Conservation (phyloP, 37 sponge, comb jelly and placozoan species). For the Ephydatia muelleri region DNA sequence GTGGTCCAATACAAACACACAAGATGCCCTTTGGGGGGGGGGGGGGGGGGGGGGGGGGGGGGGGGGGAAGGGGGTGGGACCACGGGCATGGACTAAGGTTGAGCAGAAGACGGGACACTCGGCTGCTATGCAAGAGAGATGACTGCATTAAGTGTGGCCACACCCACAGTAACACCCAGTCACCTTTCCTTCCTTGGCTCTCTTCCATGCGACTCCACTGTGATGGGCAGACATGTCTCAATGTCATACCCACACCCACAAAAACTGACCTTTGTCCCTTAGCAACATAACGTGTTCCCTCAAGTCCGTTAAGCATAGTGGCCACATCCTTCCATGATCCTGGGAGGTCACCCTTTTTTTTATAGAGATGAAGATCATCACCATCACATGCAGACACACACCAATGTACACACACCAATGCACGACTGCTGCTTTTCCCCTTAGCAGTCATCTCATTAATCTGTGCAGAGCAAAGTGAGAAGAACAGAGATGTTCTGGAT, state of each 20-base stretch:
- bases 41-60: background rate
- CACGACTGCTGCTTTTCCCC: slow-evolving; percentile 7
- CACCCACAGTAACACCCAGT: background rate
- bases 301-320: slow-evolving; percentile 32
- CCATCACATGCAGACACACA: slow-evolving; percentile 4
- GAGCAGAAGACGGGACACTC: background rate
- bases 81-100: background rate
- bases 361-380: background rate
- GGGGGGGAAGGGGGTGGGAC: background rate
- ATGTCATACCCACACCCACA: background rate
- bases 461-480: background rate
- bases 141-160: background rate
- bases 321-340: slow-evolving; percentile 67
- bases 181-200: background rate
- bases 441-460: slow-evolving; percentile 71
- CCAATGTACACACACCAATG: background rate
- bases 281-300: background rate
- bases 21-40: background rate
- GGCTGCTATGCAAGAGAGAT: background rate
- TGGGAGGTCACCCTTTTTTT: slow-evolving; percentile 39
- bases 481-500: background rate
- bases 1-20: background rate
- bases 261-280: background rate
- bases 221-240: background rate
- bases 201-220: background rate